Base-by-base conservation (phyloP, 2,888 invertebrate species). In the Meta bourneti region DNA sequence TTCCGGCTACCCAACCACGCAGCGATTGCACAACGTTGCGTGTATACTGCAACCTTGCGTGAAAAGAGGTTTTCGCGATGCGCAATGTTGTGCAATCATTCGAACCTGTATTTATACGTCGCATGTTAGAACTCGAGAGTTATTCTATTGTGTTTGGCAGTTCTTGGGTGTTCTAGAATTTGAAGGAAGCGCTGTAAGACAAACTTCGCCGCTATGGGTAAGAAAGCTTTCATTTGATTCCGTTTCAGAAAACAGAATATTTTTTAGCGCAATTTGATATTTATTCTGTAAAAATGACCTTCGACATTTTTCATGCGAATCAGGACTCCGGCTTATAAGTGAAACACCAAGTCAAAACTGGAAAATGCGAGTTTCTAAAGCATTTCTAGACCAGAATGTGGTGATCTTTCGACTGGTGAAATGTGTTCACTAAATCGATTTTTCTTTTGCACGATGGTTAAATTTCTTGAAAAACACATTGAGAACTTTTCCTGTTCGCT, bases 11-110 rank as follows among this genome's bases (percentile, higher is more conserved):
- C 34, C n/a, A 2, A 13, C 13, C 6, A 34, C 19, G 11, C 34
- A 11, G 48, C n/a, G 7, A 84, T 84, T 84, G 84, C 84, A 69
- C 84, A 74, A 84, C 75, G n/a, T 75, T 84, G 84, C 75, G 75
- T 11, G n/a, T 20, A 13, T 20, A 51, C 7, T 7, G 70, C 69
- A 77, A 77, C 49, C 61, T 51, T 9, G 16, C 71, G 49, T 49
- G 48, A n/a, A 20, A 51, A 71, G 20, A 9, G 82, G 20, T 19
- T 54, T 16, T 54, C 79, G 1, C 1, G 19, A 70, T 48, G 11
- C 54, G 6, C 61, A 61, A 84, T 61, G 75, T 84, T 84, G 84
- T 75, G 84, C 84, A 84, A 84, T 75, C 16, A 6, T 75, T 19
- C 71, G 7, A 49, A 34, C 69, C 19, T 69, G 48, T 81, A 81